These are phyloP conservation scores for Paratilapia polleni DNA, from an alignment of 2,113 vertebrate species.

Conservation along the genomic window DNA sequence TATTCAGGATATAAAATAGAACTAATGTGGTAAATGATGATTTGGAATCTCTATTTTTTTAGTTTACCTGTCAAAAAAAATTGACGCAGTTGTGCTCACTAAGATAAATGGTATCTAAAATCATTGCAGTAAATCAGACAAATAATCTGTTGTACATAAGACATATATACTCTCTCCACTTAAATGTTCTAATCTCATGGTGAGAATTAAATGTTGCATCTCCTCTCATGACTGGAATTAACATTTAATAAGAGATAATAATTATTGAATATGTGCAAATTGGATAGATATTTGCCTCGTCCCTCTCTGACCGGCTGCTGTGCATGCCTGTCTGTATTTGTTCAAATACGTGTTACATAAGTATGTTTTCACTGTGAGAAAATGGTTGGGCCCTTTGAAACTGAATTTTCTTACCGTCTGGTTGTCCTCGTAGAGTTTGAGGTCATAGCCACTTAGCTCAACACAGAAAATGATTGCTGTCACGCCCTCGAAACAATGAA, in stretches of 20 bases:
- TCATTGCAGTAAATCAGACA: not conserved
- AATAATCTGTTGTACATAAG: not conserved
- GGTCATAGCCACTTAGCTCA: constrained; percentile 98
- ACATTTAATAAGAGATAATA: not conserved
- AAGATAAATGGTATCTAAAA: not conserved
- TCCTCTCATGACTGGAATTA: not conserved
- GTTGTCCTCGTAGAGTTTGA: constrained; percentile 99
- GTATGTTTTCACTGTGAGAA: not conserved
- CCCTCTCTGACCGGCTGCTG: not conserved
- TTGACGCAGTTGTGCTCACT: not conserved
- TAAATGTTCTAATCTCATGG: not conserved
- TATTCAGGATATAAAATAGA: not conserved
- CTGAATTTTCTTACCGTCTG: constrained; percentile 88
- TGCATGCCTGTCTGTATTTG: not conserved
- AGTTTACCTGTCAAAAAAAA: not conserved
- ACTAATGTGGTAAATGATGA: not conserved
- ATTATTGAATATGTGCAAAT: not conserved
- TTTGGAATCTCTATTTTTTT: not conserved
- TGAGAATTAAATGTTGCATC: not conserved
- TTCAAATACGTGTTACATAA: not conserved
- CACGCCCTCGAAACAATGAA: constrained; percentile 99
- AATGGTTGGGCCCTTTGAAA: not conserved
- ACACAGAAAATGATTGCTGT: constrained; percentile 99
- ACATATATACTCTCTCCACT: not conserved
- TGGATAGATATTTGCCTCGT: not conserved